Percentiles rank a stretch among this genome's conserved stretches.
These are phyloP conservation scores for Eclectus roratus DNA, from an alignment of 2,113 vertebrate species.

Conservation along the genomic window DNA sequence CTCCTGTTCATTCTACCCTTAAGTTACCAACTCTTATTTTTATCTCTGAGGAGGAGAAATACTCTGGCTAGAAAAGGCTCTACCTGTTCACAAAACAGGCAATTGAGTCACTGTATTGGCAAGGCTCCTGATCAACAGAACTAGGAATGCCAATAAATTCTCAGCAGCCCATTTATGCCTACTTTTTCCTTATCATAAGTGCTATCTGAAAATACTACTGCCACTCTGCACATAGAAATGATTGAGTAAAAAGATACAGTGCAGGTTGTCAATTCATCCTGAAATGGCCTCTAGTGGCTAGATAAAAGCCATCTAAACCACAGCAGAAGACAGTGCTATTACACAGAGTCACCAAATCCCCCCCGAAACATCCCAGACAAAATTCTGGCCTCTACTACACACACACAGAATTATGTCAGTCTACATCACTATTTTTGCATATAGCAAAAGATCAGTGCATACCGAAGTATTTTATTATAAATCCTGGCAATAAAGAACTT, in stretches of 20 bases:
- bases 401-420: not conserved
- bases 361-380: not conserved
- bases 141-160: conserved; percentile 51
- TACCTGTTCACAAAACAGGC: conserved; percentile 48
- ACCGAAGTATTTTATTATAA: not conserved
- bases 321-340: not conserved
- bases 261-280: conserved; percentile 46
- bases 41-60: conserved; percentile 52
- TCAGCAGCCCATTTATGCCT: conserved; percentile 51
- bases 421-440: not conserved
- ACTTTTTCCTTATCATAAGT: conserved; percentile 59
- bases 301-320: conserved; percentile 32
- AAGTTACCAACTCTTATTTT: conserved; percentile 51
- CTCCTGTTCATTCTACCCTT: conserved; percentile 48
- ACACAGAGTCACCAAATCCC: not conserved
- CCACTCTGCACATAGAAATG: conserved; percentile 33
- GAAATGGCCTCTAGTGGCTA: conserved; percentile 48
- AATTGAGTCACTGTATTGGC: not conserved
- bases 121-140: conserved; percentile 47
- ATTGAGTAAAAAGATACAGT: conserved; percentile 48
- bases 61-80: conserved; percentile 27
- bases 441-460: not conserved
- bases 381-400: not conserved
- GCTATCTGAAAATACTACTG: conserved; percentile 57
- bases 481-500: not conserved